Conservation (phyloP, 2,797 vertebrate genomes). For the Sebastes flavidus region DNA sequence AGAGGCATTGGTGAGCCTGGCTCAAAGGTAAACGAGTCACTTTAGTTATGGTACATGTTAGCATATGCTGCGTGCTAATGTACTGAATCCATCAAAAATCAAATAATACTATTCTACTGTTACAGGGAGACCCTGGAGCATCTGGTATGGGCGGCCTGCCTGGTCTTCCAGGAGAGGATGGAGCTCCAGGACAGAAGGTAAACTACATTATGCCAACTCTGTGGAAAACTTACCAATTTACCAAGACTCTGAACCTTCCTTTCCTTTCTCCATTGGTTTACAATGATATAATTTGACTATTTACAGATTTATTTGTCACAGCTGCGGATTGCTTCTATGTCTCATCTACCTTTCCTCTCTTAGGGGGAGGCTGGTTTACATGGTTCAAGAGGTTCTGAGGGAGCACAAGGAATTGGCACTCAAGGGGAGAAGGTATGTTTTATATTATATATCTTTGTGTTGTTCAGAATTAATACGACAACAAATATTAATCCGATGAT, state of each 20-base stretch:
- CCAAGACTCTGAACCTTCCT: not conserved
- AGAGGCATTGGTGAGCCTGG: conserved; percentile 87
- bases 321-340: not conserved
- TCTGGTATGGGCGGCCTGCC: conserved; percentile 88
- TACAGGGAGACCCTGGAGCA: conserved; percentile 89
- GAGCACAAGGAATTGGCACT: conserved; percentile 85
- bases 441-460: not conserved
- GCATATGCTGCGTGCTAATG: not conserved
- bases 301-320: not conserved
- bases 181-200: conserved; percentile 92
- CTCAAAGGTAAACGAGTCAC: conserved; percentile 81
- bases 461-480: not conserved
- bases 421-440: conserved; percentile 89
- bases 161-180: conserved; percentile 92
- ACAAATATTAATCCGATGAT: conserved; percentile 1
- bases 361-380: conserved; percentile 89
- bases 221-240: not conserved
- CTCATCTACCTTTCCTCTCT: not conserved
- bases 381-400: conserved; percentile 88
- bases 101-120: conserved; percentile 3
- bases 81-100: not conserved
- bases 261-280: not conserved
- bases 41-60: not conserved
- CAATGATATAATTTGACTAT: not conserved
- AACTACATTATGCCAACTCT: conserved; percentile 26